A percentile compares a stretch with the other conserved stretches of the same genome.
Conservation (phyloP, 30 jellyfish, hydroid and myxozoan genomes). For the Pseudorhiza aurosa region DNA sequence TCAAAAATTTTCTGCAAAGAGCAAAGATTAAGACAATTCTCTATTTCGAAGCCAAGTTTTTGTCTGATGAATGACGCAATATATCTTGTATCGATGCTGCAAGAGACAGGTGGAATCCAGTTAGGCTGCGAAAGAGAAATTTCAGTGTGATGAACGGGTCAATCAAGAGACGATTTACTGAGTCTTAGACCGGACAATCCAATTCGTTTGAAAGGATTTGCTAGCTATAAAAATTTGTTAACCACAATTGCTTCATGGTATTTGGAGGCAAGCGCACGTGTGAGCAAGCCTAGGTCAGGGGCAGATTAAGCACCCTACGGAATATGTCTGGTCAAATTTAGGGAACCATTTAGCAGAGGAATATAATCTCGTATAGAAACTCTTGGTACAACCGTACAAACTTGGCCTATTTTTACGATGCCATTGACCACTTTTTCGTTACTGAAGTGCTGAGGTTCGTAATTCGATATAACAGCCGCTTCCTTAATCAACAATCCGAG, state of each 20-base stretch:
- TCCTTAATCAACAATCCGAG: no score
- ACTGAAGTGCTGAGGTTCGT: slow-evolving; percentile 15
- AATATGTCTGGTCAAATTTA: slow-evolving; percentile 7
- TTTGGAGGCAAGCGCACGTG: slow-evolving; percentile 43
- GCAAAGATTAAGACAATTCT: no score
- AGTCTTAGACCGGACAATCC: slow-evolving; percentile 32
- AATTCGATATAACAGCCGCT: not conserved
- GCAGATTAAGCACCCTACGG: slow-evolving; percentile 4
- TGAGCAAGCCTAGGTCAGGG: slow-evolving; percentile 43
- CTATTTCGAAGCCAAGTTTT: no score
- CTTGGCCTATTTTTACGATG: not conserved
- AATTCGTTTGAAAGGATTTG: slow-evolving; percentile 40
- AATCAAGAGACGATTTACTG: slow-evolving; percentile 33
- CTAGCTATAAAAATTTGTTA: slow-evolving; percentile 36
- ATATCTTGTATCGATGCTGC: not conserved
- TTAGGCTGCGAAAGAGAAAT: not conserved
- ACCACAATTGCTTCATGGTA: slow-evolving; percentile 61
- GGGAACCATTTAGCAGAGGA: slow-evolving; percentile 4
- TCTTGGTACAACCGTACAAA: not conserved
- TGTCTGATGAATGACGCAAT: no score
- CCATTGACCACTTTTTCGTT: not conserved
- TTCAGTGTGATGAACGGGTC: slow-evolving; percentile 30
- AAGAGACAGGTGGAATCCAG: slow-evolving; percentile 11
- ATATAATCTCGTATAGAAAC: not conserved
- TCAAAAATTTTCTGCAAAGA: no score